Evolutionary conservation across 2,113 vertebrate species (phyloP).

Genomic region (Suncus etruscus): DNA sequence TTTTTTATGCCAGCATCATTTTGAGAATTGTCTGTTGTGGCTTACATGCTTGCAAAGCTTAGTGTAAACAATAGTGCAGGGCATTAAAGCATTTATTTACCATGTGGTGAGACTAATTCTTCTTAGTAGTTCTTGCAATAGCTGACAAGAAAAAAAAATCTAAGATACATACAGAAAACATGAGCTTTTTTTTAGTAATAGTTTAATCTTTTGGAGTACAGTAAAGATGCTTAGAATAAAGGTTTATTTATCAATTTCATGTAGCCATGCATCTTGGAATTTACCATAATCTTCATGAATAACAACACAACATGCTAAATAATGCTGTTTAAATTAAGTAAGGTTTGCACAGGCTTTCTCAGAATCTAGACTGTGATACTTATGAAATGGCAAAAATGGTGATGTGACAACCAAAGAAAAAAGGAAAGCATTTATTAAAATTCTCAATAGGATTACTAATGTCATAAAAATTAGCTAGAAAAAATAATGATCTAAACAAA

Average conservation of each 20-base stretch:
- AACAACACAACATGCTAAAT: conserved; percentile 3
- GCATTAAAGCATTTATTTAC: conserved; percentile 54
- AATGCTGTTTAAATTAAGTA: conserved; percentile 50
- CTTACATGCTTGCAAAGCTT: conserved; percentile 73
- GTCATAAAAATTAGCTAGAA: conserved; percentile 20
- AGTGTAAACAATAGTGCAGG: conserved; percentile 75
- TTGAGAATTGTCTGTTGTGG: conserved; percentile 77
- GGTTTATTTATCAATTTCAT: conserved; percentile 71
- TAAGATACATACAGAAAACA: conserved; percentile 66
- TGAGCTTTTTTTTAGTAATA: conserved; percentile 46
- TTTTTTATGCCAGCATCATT: conserved; percentile 72
- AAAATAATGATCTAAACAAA: conserved; percentile 59
- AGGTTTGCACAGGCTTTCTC: conserved; percentile 26
- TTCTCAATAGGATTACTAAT: not conserved
- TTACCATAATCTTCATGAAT: conserved; percentile 60
- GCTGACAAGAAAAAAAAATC: conserved; percentile 67
- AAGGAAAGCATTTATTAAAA: not conserved
- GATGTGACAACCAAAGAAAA: too few species aligned
- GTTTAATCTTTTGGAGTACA: conserved; percentile 59
- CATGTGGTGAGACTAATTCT: conserved; percentile 30
- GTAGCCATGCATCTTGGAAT: conserved; percentile 49
- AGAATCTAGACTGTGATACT: not conserved
- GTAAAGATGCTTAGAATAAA: conserved; percentile 64
- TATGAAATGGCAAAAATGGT: not conserved
- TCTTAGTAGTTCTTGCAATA: conserved; percentile 66